Evolutionary conservation across 2,113 vertebrate species (phyloP).

Genomic region (Dendropsophus ebraccatus): DNA sequence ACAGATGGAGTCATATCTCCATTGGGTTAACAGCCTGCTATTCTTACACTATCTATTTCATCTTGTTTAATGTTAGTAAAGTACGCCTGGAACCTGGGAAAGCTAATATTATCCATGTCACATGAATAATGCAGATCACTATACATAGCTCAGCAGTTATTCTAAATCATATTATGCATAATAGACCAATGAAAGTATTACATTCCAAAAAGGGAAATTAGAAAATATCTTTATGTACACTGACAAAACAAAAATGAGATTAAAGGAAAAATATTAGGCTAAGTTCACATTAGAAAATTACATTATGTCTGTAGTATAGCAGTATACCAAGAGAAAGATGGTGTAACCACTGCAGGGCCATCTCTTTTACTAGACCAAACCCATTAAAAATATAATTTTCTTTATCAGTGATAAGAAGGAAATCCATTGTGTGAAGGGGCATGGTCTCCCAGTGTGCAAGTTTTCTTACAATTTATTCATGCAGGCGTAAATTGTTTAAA

Average conservation of each 20-base stretch:
- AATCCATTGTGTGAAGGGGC: too few species aligned
- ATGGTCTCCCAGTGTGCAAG: too few species aligned
- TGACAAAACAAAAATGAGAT: neutral
- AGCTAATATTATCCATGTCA: constrained; percentile 61
- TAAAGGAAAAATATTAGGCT: neutral
- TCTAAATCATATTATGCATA: neutral
- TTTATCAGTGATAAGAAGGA: too few species aligned
- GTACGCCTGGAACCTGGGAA: constrained; percentile 60
- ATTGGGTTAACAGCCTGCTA: neutral
- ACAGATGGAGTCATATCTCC: constrained; percentile 29
- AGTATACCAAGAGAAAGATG: too few species aligned
- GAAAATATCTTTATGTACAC: neutral
- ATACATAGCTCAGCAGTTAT: neutral
- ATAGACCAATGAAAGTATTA: neutral
- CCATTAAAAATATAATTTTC: too few species aligned
- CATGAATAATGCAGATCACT: constrained; percentile 57
- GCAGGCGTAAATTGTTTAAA: too few species aligned
- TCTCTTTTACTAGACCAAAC: too few species aligned
- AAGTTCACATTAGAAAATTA: too few species aligned
- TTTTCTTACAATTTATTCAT: too few species aligned
- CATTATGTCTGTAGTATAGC: too few species aligned
- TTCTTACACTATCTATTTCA: constrained; percentile 61
- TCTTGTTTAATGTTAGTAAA: constrained; percentile 61
- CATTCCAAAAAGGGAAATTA: neutral
- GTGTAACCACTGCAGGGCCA: too few species aligned